A percentile compares a stretch with the other conserved stretches of the same genome.
Conservation (phyloP, 2,113 vertebrate species). For the Labeo catla region DNA sequence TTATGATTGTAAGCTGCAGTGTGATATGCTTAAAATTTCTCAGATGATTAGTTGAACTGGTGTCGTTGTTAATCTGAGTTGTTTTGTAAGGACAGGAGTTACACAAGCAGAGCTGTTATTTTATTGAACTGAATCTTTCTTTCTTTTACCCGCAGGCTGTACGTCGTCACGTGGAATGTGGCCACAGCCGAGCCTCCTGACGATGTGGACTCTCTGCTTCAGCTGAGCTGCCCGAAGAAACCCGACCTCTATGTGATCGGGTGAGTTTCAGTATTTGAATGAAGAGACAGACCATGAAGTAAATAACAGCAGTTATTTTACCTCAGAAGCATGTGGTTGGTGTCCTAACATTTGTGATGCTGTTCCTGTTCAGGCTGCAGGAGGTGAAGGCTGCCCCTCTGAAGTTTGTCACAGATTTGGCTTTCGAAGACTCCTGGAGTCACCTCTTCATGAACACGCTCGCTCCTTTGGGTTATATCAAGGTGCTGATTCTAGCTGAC, state of each 20-base stretch:
- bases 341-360: not conserved
- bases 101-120: not conserved
- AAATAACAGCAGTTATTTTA: not conserved
- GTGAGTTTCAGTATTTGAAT: slow-evolving; percentile 73
- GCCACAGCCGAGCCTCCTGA: slow-evolving; percentile 86
- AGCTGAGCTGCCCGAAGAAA: slow-evolving; percentile 70
- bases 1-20: not conserved
- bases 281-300: not conserved
- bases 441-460: slow-evolving; percentile 83
- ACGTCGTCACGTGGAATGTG: slow-evolving; percentile 95
- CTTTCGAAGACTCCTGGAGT: slow-evolving; percentile 94
- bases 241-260: slow-evolving; percentile 91
- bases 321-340: not conserved
- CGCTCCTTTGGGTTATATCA: slow-evolving; percentile 83
- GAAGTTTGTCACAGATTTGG: slow-evolving; percentile 84
- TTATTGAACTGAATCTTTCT: not conserved
- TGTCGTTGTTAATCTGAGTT: slow-evolving; percentile 2
- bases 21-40: not conserved
- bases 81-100: not conserved
- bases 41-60: not conserved
- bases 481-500: slow-evolving; percentile 73
- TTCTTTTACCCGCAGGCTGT: slow-evolving; percentile 75
- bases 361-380: slow-evolving; percentile 83
- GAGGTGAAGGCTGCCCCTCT: slow-evolving; percentile 87
- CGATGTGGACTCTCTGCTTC: slow-evolving; percentile 82